phyloP scores from a whole-genome alignment of 2,113 vertebrate species.

The Chaetura pelagica region DNA sequence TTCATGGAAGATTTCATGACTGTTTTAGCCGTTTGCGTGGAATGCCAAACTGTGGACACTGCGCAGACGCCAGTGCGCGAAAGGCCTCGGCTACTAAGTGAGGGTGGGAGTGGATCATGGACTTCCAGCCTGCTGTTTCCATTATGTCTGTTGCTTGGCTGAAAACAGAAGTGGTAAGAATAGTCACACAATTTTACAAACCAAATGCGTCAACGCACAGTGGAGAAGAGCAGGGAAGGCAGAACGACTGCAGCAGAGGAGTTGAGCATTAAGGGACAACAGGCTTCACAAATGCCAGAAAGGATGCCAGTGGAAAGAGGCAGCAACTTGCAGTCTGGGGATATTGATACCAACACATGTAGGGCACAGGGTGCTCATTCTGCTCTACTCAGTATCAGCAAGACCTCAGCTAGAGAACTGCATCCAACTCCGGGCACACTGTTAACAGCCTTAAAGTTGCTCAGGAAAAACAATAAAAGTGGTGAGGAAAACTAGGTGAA shows the following conservation, averaged over 20 bases:
- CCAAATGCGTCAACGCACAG: background rate
- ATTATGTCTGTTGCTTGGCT: conserved; percentile 97
- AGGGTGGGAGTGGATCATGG: conserved; percentile 99
- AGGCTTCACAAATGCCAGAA: background rate
- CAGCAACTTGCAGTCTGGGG: background rate
- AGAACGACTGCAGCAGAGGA: background rate
- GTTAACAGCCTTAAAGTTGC: background rate
- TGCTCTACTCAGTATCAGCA: background rate
- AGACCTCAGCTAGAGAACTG: background rate
- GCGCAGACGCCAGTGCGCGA: conserved; percentile 93
- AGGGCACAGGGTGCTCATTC: background rate
- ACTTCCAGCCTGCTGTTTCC: conserved; percentile 98
- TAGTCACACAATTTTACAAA: conserved; percentile 34
- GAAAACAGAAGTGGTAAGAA: conserved; percentile 78
- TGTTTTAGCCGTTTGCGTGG: conserved; percentile 98
- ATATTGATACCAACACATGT: background rate
- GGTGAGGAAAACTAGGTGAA: background rate
- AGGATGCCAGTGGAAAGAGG: background rate
- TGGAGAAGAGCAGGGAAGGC: background rate
- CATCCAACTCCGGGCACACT: background rate
- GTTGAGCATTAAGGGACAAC: background rate
- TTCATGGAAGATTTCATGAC: conserved; percentile 86
- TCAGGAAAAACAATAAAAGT: background rate
- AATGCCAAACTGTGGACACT: conserved; percentile 96
- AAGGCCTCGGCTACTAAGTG: conserved; percentile 99